These are phyloP conservation scores for Mamestra brassicae DNA, from an alignment of 2,888 invertebrate genomes.

Conservation along the genomic window DNA sequence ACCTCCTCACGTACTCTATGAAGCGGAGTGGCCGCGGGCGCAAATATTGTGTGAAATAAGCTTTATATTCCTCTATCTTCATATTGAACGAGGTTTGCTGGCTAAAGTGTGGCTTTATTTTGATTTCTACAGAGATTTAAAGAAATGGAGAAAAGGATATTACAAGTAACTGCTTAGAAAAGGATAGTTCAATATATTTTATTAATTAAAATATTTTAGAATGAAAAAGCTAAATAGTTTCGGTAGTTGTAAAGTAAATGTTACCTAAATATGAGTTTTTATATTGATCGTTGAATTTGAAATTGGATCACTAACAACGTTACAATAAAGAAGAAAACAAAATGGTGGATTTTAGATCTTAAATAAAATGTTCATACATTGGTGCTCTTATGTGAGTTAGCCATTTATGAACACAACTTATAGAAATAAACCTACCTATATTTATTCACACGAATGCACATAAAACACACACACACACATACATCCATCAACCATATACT, in stretches of 20 bases:
- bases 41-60: constrained; percentile 70
- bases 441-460: not conserved
- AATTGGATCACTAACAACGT: too few species aligned
- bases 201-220: not conserved
- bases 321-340: not conserved
- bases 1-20: constrained; percentile 69
- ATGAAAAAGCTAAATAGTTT: not conserved
- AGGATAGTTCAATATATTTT: not conserved
- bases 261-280: not conserved
- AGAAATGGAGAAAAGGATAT: not conserved
- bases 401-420: not conserved
- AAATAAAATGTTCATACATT: not conserved
- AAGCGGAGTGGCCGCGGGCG: constrained; percentile 64
- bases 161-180: not conserved
- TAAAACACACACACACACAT: not conserved
- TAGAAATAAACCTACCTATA: not conserved
- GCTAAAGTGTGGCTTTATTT: constrained; percentile 15
- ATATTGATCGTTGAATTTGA: not conserved
- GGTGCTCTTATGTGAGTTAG: not conserved
- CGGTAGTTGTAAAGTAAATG: not conserved
- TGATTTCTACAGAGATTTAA: not conserved
- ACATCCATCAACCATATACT: constrained; percentile 12
- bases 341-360: not conserved
- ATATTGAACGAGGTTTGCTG: not conserved
- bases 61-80: constrained; percentile 34